Percentiles rank a stretch among this genome's conserved stretches.
phyloP scores from a whole-genome alignment of 2,888 invertebrate genomes.

The Bugula neritina region DNA sequence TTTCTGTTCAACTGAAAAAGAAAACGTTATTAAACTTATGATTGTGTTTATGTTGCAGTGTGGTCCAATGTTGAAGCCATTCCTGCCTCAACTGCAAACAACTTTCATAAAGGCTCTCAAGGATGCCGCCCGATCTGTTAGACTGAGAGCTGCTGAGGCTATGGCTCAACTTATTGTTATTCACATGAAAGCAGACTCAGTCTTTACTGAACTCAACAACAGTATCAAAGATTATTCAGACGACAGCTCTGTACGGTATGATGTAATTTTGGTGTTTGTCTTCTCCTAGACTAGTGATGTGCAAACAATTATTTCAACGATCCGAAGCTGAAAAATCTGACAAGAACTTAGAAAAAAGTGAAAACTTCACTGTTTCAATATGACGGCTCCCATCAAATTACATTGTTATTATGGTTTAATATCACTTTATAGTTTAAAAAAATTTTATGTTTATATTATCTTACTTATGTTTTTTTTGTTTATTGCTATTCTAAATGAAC shows the following conservation, averaged over 20 bases:
- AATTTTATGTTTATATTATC: too few relatives aligned
- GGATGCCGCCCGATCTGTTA: constrained; percentile 78
- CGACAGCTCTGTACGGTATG: constrained; percentile 69
- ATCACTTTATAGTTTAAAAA: too few relatives aligned
- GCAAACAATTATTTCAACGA: too few relatives aligned
- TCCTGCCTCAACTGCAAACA: constrained; percentile 94
- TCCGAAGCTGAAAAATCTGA: too few relatives aligned
- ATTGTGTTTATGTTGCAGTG: constrained; percentile 61
- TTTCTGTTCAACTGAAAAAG: too few relatives aligned
- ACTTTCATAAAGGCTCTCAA: constrained; percentile 92
- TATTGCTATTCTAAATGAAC: too few relatives aligned
- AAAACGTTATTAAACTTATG: too few relatives aligned
- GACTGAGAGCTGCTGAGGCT: constrained; percentile 77
- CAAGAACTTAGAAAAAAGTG: too few relatives aligned
- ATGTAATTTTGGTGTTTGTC: not conserved
- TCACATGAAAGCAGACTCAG: constrained; percentile 85
- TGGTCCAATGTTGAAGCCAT: constrained; percentile 89
- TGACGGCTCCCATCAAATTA: too few relatives aligned
- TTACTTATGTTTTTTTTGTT: too few relatives aligned
- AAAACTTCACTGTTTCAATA: too few relatives aligned
- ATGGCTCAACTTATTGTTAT: constrained; percentile 81
- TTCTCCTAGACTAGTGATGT: not conserved
- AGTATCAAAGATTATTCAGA: constrained; percentile 66
- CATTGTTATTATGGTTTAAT: too few relatives aligned
- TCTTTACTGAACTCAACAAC: constrained; percentile 87